Evolutionary conservation across 2,797 vertebrate species (phyloP).

Genomic region (Pangasius sanitwongsei): DNA sequence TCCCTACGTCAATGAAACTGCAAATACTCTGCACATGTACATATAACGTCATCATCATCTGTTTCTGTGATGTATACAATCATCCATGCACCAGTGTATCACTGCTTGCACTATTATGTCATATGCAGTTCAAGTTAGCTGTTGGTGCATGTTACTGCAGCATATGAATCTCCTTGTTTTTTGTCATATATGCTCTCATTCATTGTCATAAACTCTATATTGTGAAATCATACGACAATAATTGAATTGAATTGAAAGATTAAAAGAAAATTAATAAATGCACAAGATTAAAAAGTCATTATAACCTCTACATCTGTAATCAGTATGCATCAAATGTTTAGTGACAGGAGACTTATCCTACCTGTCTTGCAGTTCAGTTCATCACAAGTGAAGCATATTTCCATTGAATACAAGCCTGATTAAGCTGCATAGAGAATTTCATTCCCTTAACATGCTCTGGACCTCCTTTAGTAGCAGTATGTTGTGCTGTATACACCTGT

Average conservation of each 20-base stretch:
- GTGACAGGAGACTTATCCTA: constrained; percentile 8
- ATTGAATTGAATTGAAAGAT: neutral
- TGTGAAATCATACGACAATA: neutral
- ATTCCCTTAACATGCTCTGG: neutral
- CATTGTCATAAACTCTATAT: neutral
- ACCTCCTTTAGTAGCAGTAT: neutral
- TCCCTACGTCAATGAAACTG: neutral
- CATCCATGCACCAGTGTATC: neutral
- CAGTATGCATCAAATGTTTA: neutral
- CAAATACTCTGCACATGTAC: neutral
- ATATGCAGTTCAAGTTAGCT: neutral
- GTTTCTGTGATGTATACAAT: neutral
- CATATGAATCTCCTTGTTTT: neutral
- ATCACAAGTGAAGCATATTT: neutral
- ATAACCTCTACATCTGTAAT: neutral
- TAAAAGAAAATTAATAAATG: neutral
- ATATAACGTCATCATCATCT: neutral
- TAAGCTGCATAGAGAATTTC: neutral
- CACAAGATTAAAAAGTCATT: neutral
- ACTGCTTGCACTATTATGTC: neutral
- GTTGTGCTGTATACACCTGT: constrained; percentile 5
- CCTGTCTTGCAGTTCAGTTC: constrained; percentile 27
- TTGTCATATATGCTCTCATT: neutral
- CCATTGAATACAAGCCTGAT: neutral
- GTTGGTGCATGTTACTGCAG: neutral